Evolutionary conservation across 1,140 invertebrate species (phyloP), one percentile per base, ranked within the genome.

Genomic region (Aphelinus atriplicis): DNA sequence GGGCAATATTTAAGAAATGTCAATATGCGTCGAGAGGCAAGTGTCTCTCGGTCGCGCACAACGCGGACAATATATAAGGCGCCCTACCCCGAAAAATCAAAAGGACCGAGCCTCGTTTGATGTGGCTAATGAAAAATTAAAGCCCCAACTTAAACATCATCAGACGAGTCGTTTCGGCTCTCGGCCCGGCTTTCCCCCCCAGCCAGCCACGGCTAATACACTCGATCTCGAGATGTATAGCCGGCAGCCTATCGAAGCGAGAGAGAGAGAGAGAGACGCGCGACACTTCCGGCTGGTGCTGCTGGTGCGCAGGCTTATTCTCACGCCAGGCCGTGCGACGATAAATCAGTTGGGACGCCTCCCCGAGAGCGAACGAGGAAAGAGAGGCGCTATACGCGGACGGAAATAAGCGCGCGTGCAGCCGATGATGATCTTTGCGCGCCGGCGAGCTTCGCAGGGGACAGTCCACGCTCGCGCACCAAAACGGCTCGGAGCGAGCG

Each of bases 61-160:
- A 82, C 80, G 26, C 26, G 26, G 26, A 26, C 26, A 26, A 26
- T 26, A 26, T 26, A 26, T 26, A 26, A 26, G 26, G 26, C 26
- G 26, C 26, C 26, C 26, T 26, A 0, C 26, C 26, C 26, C 26
- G 26, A 26, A 26, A 26, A 26, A 26, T 26, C 26, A 87, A 87
- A 88, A 86, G 82, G 81, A 85, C 84, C 81, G 79, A 81, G 82
- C 4, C 75, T 79, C 78, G 83, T 88, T 87, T 87, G 86, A 88
- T 84, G 82, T 87, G 78, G 77, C 83, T 86, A 87, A 87, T 87
- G 86, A 88, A 87, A 88, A 87, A 87, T 87, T 87, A 86, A 87
- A 87, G 84, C 83, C 84, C 85, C 82, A 85, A 80, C 84, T 88
- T 87, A 87, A 88, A 88, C 84, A 87, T 87, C 85, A 86, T 87